These are phyloP conservation scores for Masticophis lateralis DNA, from an alignment of 2,797 vertebrate genomes.

Conservation along the genomic window DNA sequence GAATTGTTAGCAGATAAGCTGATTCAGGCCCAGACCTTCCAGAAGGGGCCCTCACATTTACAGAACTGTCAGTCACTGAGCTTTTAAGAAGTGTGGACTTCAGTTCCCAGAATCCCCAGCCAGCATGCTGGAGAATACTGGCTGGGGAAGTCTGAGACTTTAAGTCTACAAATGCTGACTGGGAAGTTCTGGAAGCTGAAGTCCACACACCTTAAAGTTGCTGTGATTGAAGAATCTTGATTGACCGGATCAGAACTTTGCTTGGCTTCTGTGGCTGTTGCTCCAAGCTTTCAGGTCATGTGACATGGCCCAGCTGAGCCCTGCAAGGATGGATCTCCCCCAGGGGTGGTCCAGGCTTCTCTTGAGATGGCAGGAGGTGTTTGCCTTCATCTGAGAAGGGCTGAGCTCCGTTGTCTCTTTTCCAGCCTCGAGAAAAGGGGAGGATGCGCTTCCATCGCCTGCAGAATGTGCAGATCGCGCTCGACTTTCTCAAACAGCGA, in stretches of 20 bases:
- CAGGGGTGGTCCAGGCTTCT: background rate
- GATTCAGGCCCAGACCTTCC: background rate
- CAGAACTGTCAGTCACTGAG: background rate
- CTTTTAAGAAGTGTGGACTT: background rate
- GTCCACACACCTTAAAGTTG: background rate
- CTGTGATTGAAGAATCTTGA: background rate
- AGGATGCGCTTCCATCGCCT: conserved; percentile 96
- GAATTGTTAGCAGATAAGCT: background rate
- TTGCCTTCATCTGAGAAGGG: rapidly evolving
- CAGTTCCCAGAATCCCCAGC: background rate
- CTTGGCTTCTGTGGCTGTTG: background rate
- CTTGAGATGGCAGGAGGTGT: background rate
- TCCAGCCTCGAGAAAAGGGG: conserved; percentile 94
- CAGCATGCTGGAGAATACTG: background rate
- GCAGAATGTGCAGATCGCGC: conserved; percentile 97
- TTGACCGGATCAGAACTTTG: background rate
- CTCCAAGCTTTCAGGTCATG: background rate
- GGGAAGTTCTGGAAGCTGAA: background rate
- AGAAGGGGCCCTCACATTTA: background rate
- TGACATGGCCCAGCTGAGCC: background rate
- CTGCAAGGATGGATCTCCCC: rapidly evolving
- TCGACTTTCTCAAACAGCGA: conserved; percentile 96
- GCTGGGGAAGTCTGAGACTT: background rate
- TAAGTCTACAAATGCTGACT: background rate
- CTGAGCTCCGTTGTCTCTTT: conserved; percentile 11